A percentile compares a stretch with the other conserved stretches of the same genome.
Conservation (phyloP, 2,797 vertebrate genomes). For the Sebastes iracundus region DNA sequence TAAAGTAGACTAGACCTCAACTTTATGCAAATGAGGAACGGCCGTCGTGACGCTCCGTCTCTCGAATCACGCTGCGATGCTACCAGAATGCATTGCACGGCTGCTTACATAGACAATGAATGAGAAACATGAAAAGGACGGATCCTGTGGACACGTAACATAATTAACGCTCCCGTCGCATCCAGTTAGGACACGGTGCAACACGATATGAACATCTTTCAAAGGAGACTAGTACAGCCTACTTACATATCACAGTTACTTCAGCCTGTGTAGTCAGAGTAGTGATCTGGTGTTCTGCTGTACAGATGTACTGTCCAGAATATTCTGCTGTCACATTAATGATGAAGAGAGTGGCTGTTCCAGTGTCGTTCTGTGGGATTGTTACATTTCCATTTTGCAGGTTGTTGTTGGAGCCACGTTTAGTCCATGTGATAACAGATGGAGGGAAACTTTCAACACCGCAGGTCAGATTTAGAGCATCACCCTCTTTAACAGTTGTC, state of each 20-base stretch:
- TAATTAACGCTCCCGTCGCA: too few relatives aligned
- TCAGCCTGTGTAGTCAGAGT: neutral
- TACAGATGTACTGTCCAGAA: constrained; percentile 45
- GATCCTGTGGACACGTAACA: too few relatives aligned
- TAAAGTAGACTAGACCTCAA: too few relatives aligned
- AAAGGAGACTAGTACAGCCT: neutral
- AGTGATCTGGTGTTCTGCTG: neutral
- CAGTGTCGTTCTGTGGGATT: neutral
- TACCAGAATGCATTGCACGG: too few relatives aligned
- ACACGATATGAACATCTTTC: neutral
- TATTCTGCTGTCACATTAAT: neutral
- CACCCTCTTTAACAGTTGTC: neutral
- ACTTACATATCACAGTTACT: constrained; percentile 29
- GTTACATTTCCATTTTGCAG: neutral
- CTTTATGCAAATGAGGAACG: too few relatives aligned
- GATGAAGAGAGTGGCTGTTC: neutral
- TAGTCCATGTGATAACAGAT: constrained; percentile 22
- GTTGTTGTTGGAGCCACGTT: neutral
- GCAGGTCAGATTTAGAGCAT: constrained; percentile 33
- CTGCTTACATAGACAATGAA: too few relatives aligned
- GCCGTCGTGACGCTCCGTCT: too few relatives aligned
- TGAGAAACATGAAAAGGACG: too few relatives aligned
- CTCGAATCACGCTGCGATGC: accelerated
- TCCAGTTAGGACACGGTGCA: too few relatives aligned
- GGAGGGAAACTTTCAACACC: constrained; percentile 19